phyloP scores from a whole-genome alignment of 2,113 vertebrate genomes.

The Megalops atlanticus region DNA sequence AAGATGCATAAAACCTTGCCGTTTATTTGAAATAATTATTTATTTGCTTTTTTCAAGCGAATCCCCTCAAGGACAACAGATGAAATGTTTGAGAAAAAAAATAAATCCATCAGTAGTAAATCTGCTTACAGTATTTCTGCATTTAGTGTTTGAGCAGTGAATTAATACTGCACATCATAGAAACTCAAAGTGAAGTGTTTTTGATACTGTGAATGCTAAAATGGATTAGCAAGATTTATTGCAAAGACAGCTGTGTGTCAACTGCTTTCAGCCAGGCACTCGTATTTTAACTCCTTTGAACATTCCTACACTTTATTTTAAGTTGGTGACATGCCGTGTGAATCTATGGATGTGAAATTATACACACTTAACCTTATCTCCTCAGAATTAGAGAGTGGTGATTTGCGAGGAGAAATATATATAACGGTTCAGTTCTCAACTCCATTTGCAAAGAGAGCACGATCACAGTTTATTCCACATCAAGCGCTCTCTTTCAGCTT shows the following conservation, averaged over 20 bases:
- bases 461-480: not conserved
- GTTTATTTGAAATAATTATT: slow-evolving; percentile 24
- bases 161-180: slow-evolving; percentile 36
- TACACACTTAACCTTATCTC: slow-evolving; percentile 67
- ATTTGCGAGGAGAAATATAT: slow-evolving; percentile 7
- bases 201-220: slow-evolving; percentile 40
- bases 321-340: slow-evolving; percentile 70
- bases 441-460: not conserved
- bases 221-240: slow-evolving; percentile 40
- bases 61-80: slow-evolving; percentile 37
- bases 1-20: slow-evolving; percentile 25
- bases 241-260: slow-evolving; percentile 68
- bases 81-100: slow-evolving; percentile 34
- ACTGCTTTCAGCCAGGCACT: slow-evolving; percentile 61
- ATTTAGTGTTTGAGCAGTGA: slow-evolving; percentile 31
- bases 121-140: slow-evolving; percentile 37
- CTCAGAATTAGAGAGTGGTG: slow-evolving; percentile 47
- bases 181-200: slow-evolving; percentile 36
- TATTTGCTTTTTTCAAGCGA: slow-evolving; percentile 31
- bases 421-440: not conserved
- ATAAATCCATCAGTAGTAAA: slow-evolving; percentile 36
- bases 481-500: not conserved
- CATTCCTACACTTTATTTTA: slow-evolving; percentile 69
- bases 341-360: slow-evolving; percentile 70
- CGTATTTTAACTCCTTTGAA: slow-evolving; percentile 76